Percentiles rank a stretch among this genome's conserved stretches.
Evolutionary conservation across 2,113 vertebrate species (phyloP).

Genomic region (Vulpes ferrilata): DNA sequence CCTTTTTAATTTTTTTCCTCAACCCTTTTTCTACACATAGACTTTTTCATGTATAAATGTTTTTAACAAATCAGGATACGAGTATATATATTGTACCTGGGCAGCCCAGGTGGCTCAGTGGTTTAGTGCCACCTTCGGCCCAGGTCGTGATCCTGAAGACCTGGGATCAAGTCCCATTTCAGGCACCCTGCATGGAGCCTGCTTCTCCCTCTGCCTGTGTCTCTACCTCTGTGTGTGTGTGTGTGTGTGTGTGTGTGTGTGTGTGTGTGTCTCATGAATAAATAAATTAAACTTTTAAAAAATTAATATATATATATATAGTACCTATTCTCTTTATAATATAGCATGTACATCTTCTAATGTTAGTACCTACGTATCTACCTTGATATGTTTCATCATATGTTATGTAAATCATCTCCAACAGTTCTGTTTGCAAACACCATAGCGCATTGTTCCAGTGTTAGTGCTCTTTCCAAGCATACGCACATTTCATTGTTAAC

Average conservation of each 20-base stretch:
- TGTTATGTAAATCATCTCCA: not conserved
- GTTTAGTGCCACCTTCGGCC: too few relatives aligned
- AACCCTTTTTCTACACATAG: not conserved
- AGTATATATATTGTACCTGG: not conserved
- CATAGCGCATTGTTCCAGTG: fast-evolving
- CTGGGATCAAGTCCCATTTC: too few relatives aligned
- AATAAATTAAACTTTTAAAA: too few relatives aligned
- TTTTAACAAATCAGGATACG: not conserved
- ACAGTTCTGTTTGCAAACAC: not conserved
- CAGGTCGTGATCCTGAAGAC: too few relatives aligned
- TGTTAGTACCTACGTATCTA: not conserved
- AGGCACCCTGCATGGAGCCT: too few relatives aligned
- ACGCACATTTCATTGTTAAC: not conserved
- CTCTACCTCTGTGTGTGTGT: too few relatives aligned
- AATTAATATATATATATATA: not conserved
- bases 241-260: too few relatives aligned
- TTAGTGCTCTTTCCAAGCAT: not conserved
- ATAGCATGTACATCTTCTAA: not conserved
- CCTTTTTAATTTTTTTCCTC: not conserved
- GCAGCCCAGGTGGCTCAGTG: too few relatives aligned
- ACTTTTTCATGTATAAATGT: not conserved
- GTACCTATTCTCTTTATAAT: not conserved
- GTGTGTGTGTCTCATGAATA: too few relatives aligned
- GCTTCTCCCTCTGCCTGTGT: too few relatives aligned
- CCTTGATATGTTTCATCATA: not conserved